These are phyloP conservation scores for Sylvietta virens DNA, from an alignment of 2,113 vertebrate species.

Conservation along the genomic window DNA sequence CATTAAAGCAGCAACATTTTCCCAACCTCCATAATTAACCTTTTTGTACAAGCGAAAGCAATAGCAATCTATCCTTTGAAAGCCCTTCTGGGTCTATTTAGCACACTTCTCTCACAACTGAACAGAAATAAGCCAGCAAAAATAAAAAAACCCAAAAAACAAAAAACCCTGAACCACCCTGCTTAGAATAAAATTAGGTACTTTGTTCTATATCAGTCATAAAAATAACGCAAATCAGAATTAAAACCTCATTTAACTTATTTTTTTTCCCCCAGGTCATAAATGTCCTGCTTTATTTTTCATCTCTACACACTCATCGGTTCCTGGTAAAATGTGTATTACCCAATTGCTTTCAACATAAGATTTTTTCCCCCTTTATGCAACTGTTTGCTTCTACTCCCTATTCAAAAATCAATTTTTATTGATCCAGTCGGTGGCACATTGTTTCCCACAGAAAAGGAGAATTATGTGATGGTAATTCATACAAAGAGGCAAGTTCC, in stretches of 20 bases:
- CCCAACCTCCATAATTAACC: conserved; percentile 48
- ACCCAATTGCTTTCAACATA: conserved; percentile 31
- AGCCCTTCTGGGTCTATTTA: conserved; percentile 50
- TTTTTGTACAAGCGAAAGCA: conserved; percentile 38
- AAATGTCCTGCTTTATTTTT: background rate
- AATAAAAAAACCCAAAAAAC: background rate
- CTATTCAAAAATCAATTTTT: conserved; percentile 57
- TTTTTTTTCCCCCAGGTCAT: background rate
- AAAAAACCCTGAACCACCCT: background rate
- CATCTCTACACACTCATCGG: background rate
- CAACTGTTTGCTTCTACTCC: conserved; percentile 47
- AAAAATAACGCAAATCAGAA: background rate
- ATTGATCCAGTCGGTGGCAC: conserved; percentile 18
- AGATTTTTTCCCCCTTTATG: conserved; percentile 37
- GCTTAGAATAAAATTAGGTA: conserved; percentile 32
- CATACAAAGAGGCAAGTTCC: background rate
- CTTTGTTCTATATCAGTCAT: conserved; percentile 10
- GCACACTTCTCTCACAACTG: conserved; percentile 43
- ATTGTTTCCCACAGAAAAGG: conserved; percentile 20
- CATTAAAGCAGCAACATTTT: conserved; percentile 53
- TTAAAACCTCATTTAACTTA: conserved; percentile 12
- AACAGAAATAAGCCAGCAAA: conserved; percentile 24
- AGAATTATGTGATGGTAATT: background rate
- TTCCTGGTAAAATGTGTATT: conserved; percentile 37
- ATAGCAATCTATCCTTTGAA: conserved; percentile 47